Evolutionary conservation across 2,797 vertebrate species (phyloP), one percentile per base, ranked within the genome.

Genomic region (Mycteria americana): DNA sequence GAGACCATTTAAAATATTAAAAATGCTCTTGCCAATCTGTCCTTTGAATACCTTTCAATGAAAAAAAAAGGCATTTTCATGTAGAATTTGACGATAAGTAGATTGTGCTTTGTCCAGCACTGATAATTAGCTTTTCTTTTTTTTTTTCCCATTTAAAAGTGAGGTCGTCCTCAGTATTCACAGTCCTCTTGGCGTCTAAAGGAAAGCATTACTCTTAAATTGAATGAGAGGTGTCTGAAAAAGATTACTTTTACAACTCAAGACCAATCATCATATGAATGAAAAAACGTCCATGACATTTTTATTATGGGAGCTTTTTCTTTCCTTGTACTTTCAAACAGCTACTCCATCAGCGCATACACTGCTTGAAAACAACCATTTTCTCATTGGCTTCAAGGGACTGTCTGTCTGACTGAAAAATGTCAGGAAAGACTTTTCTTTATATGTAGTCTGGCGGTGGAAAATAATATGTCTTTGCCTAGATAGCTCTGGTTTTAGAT

Each of bases 1-100:
- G 81, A 93, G 65, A 87, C 17, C 14, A 74, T 70, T 96, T 94
- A 41, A 86, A 77, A 92, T 91, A 87, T 63, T 94, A 78, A 89
- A 96, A 88, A 87, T 30, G 0, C 7, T 28, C 69, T 88, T 46
- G 35, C 7, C n/a, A 64, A 79, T 62, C 84, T 95, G 91, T 91
- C 37, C 75, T 77, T 92, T 84, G 54, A 84, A 93, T 82, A 76
- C 4, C 25, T 76, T 85, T 90, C 64, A 86, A 53, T 76, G 13
- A 53, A 74, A 87, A 59, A 67, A 41, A 67, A 84, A 23, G 7
- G 2, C 13, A 56, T 74, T 90, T 96, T 86, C 17, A 24, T 82
- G 37, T 45, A 63, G 59, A 93, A 74, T 82, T 73, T 83, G 16
- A 51, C 1, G 2, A 22, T 51, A 46, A 63, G 18, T 53, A 43